Conservation (phyloP, 1,140 invertebrate species). For the Marisa cornuarietis region DNA sequence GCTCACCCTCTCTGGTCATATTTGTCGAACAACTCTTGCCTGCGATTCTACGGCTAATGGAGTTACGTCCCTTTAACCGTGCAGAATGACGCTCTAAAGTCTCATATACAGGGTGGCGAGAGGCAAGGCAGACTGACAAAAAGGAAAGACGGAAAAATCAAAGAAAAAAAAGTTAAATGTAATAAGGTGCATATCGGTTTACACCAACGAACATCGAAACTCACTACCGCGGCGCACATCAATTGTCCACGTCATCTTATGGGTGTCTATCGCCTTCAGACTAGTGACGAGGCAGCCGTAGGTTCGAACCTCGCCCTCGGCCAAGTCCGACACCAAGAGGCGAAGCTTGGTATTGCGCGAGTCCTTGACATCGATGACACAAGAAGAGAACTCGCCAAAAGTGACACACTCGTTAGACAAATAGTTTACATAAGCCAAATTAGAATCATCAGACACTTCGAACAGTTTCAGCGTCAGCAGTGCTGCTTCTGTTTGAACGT, state of each 20-base stretch:
- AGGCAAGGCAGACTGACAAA: not conserved
- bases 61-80: too few species aligned
- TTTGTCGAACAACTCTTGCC: too few species aligned
- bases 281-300: conserved; percentile 11
- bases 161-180: not conserved
- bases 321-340: not conserved
- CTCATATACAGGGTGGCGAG: too few species aligned
- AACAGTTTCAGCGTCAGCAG: conserved; percentile 6
- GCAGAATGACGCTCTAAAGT: too few species aligned
- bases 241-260: conserved; percentile 4
- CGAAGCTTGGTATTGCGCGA: not conserved
- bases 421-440: not conserved
- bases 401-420: conserved; percentile 2
- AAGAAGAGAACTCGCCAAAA: conserved; percentile 14
- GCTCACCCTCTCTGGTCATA: too few species aligned
- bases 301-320: not conserved
- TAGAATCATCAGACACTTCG: not conserved
- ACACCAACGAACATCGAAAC: not conserved
- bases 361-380: not conserved
- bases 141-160: not conserved
- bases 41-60: too few species aligned
- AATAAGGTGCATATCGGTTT: too few species aligned
- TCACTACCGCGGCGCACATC: not conserved
- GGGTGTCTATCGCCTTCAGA: not conserved
- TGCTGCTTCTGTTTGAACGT: not conserved